Conservation (phyloP, 2,888 invertebrate genomes). For the Tinea pellionella region DNA sequence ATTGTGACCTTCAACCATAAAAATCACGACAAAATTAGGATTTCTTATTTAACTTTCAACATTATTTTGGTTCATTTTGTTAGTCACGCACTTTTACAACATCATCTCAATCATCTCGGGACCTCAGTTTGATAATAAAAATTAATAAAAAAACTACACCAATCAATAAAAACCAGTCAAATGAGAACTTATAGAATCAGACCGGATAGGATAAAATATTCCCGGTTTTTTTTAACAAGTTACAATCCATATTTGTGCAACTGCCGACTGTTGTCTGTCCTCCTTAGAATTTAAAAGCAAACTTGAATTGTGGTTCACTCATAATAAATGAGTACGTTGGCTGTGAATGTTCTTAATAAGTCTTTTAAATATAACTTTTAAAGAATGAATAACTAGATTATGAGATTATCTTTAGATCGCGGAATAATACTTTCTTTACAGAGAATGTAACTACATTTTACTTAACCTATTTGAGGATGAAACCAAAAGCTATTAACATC, state of each 20-base stretch:
- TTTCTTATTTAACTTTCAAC: neutral
- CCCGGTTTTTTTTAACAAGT: neutral
- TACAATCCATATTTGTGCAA: neutral
- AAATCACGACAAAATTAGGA: neutral
- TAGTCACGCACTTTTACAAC: neutral
- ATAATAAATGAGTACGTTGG: too few species aligned
- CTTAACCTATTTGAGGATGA: too few species aligned
- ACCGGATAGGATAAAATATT: neutral
- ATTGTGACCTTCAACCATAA: neutral
- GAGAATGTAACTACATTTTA: too few species aligned
- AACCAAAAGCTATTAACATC: too few species aligned
- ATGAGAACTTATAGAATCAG: neutral
- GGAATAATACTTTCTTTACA: neutral
- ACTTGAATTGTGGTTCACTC: too few species aligned
- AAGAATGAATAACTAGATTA: neutral
- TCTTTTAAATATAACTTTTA: too few species aligned
- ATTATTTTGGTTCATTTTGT: neutral
- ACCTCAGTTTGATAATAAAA: neutral
- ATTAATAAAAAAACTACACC: too few species aligned
- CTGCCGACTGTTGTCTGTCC: neutral
- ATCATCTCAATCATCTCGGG: neutral
- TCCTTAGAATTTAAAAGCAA: neutral
- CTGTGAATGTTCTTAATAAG: too few species aligned
- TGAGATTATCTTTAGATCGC: neutral
- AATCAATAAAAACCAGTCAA: too few species aligned